Percentiles rank a stretch among this genome's conserved stretches.
These are phyloP conservation scores for Clitarchus hookeri DNA, from an alignment of 2,888 invertebrate genomes.

Conservation along the genomic window DNA sequence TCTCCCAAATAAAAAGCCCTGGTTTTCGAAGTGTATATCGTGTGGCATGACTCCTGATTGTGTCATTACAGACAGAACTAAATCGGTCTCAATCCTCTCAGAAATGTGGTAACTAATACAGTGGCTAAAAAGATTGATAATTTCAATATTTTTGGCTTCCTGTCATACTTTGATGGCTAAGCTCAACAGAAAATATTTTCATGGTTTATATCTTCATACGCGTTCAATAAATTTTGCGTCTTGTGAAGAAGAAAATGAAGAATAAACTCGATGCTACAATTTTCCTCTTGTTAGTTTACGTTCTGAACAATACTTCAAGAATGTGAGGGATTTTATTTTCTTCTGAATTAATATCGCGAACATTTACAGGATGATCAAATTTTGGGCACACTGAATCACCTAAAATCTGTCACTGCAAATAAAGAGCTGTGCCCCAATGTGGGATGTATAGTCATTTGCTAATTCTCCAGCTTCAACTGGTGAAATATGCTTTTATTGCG, in stretches of 20 bases:
- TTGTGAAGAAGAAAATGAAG: neutral
- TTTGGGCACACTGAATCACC: neutral
- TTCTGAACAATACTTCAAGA: neutral
- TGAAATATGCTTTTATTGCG: neutral
- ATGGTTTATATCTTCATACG: neutral
- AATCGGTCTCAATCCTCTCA: neutral
- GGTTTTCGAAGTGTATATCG: neutral
- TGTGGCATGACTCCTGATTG: neutral
- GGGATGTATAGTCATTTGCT: neutral
- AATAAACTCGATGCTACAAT: neutral
- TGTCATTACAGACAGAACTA: neutral
- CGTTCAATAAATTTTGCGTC: neutral
- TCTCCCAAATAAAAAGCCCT: neutral
- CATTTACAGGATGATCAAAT: neutral
- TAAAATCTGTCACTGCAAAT: neutral
- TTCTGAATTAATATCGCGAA: neutral
- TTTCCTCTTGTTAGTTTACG: neutral
- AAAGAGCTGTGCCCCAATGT: neutral
- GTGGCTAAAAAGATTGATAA: neutral
- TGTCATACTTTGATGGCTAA: neutral
- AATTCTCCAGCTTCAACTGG: neutral
- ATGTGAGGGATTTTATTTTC: neutral
- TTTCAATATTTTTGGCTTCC: neutral
- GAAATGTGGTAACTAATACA: neutral
- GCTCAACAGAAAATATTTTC: neutral